Base-by-base conservation (phyloP, 1,140 invertebrate species). In the Panagrolaimus sp. region DNA sequence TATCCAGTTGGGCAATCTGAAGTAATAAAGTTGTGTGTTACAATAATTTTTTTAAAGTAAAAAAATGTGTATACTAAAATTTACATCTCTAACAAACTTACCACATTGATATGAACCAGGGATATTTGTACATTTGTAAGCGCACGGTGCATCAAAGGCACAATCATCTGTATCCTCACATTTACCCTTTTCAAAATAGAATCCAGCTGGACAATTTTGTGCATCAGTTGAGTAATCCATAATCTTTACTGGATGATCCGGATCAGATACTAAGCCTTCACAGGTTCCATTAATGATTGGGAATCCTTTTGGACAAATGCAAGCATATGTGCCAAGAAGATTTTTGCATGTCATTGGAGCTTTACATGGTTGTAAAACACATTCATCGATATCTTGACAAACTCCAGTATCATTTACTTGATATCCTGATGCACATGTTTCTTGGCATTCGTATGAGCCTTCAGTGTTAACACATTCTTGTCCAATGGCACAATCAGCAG, bases 151-250 rank as follows among this genome's bases (percentile, higher is more conserved):
- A 61, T 80, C 68, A 46, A 79, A 72, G 8, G 71, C 68, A 42
- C 78, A 79, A 42, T 82, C 80, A 53, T 82, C 76, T 45, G 80
- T 47, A 57, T 78, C 77, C 47, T 23, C 63, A 42, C 72, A 75
- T 9, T 25, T 51, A 25, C 44, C 63, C 44, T 65, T 38, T 8
- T 46, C 45, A n/a, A 14, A 67, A 43, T 66, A 31, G 11, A 47
- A 69, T 11, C 48, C 48, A 25, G 63, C 13, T 1, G 63, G 63
- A 38, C 68, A 67, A 31, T 63, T 63, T 5, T 63, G 27, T 8
- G 16, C 16, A 31, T 63, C 51, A n/a, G 27, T 11, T 11, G 51
- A 20, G 27, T 25, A 57, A 57, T 57, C 51, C 8, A 57, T 9
- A 20, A 57, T 27, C 51, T 57, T 57, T 27, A 66, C 31, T 1